Base-by-base conservation (phyloP, 2,797 vertebrate species). In the Pangasius macronema region DNA sequence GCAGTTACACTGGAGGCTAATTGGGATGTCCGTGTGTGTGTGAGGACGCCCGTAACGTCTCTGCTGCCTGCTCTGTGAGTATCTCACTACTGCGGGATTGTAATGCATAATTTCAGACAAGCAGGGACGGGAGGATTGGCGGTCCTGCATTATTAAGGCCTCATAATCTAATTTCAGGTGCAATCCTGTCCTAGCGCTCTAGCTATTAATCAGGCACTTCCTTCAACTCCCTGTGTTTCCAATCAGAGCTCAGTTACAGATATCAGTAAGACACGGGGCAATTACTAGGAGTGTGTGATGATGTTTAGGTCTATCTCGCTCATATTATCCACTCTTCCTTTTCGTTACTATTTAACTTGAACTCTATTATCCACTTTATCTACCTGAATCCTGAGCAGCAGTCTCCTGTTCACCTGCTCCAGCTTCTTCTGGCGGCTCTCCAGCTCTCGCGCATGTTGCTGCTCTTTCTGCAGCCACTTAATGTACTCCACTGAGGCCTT, bases 401-500 rank as follows among this genome's bases (percentile, higher is more conserved):
- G 97, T 89, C 96, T 95, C 93, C 97, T 95, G 96, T 99, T 99
- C 65, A 96, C 95, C 86, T 98, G 98, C 91, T 99, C 98, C 95
- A 99, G 96, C 95, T 98, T 99, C 96, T 98, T 99, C 96, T 99
- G 98, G 87, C 97, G 95, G 92, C 94, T 96, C 94, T 99, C 98
- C 94, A 99, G 96, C 95, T 99, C 98, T 85, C 96, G 95, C 30
- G 97, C 96, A 91, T 97, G 97, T 93, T 98, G 99, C 96, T 99
- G 99, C 96, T 99, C 98, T 95, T 98, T 99, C 95, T 99, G 98
- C 93, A 99, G 96, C 99, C 99, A 99, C 96, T 96, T 97, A 95
- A 99, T 99, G 96, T 99, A 99, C 96, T 99, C 99, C 94, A 99
- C 99, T 0, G 98, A 99, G 95, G 98, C 99, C 95, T 99, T 99